Conservation (phyloP, 2,888 invertebrate genomes). For the Eulithis testata region DNA sequence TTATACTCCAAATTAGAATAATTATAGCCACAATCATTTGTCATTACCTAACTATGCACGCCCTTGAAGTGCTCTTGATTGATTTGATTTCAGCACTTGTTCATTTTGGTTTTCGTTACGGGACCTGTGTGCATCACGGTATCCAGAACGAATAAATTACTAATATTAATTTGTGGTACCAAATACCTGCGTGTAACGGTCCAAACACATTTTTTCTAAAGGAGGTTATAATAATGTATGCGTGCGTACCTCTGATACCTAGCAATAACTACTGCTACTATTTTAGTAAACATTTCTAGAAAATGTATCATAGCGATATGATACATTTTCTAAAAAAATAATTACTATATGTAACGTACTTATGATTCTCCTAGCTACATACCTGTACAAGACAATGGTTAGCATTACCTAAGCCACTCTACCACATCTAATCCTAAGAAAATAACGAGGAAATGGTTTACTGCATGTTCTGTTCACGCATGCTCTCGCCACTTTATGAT, state of each 20-base stretch:
- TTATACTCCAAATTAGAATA: slow-evolving; percentile 61
- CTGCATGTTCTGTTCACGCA: slow-evolving; percentile 41
- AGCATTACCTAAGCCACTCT: slow-evolving; percentile 34
- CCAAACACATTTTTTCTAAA: too few species aligned
- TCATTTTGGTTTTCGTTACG: slow-evolving; percentile 24
- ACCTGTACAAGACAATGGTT: slow-evolving; percentile 21
- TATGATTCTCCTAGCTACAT: slow-evolving; percentile 5
- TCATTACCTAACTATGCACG: slow-evolving; percentile 45
- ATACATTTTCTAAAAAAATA: too few species aligned
- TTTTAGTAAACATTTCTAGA: too few species aligned
- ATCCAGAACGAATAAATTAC: neutral
- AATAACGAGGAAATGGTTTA: slow-evolving; percentile 53
- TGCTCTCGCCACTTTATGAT: slow-evolving; percentile 51
- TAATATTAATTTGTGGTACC: too few species aligned
- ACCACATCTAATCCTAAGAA: slow-evolving; percentile 38
- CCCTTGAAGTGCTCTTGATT: slow-evolving; percentile 25
- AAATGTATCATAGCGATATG: too few species aligned
- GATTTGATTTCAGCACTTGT: slow-evolving; percentile 39
- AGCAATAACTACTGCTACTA: too few species aligned
- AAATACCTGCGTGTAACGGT: too few species aligned
- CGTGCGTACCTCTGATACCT: too few species aligned
- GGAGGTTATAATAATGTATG: too few species aligned
- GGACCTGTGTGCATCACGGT: slow-evolving; percentile 5
- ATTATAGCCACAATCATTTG: slow-evolving; percentile 53
- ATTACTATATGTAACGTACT: neutral